These are phyloP conservation scores for Monochamus alternatus DNA, from an alignment of 2,888 invertebrate species.

Conservation along the genomic window DNA sequence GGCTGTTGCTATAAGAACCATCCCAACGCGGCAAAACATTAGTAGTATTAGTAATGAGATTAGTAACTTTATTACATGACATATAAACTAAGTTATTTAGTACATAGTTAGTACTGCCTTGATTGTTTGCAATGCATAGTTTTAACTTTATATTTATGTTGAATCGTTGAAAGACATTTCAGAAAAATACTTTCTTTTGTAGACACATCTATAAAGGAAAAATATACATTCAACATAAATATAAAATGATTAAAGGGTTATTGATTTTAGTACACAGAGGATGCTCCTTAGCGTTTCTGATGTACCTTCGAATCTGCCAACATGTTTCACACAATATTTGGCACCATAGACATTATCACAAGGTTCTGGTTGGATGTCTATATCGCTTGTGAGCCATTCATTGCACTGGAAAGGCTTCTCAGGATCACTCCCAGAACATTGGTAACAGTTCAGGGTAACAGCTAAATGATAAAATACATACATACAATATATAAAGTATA, in stretches of 20 bases:
- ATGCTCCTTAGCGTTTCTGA: background rate
- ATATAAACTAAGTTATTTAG: background rate
- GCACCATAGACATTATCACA: slow-evolving; percentile 89
- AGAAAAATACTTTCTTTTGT: background rate
- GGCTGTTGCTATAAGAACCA: slow-evolving; percentile 49
- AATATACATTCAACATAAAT: slow-evolving; percentile 17
- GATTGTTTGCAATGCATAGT: background rate
- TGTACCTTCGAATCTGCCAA: slow-evolving; percentile 91
- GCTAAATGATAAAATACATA: slow-evolving; percentile 34
- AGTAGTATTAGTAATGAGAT: slow-evolving; percentile 23
- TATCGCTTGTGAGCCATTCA: slow-evolving; percentile 79
- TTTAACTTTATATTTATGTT: background rate
- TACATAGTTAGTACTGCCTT: background rate
- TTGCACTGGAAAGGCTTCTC: slow-evolving; percentile 87
- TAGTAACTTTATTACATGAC: background rate
- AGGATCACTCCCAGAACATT: slow-evolving; percentile 89
- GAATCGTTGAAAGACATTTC: background rate
- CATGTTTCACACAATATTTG: slow-evolving; percentile 93
- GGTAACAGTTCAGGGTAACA: slow-evolving; percentile 82
- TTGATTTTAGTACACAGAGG: background rate
- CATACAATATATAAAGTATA: background rate
- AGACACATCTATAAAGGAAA: background rate
- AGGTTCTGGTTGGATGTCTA: slow-evolving; percentile 78
- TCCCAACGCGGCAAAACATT: slow-evolving; percentile 30
- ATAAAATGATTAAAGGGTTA: slow-evolving; percentile 1